Base-by-base conservation (phyloP, 2,797 vertebrate genomes). In the Leptoclinus maculatus region DNA sequence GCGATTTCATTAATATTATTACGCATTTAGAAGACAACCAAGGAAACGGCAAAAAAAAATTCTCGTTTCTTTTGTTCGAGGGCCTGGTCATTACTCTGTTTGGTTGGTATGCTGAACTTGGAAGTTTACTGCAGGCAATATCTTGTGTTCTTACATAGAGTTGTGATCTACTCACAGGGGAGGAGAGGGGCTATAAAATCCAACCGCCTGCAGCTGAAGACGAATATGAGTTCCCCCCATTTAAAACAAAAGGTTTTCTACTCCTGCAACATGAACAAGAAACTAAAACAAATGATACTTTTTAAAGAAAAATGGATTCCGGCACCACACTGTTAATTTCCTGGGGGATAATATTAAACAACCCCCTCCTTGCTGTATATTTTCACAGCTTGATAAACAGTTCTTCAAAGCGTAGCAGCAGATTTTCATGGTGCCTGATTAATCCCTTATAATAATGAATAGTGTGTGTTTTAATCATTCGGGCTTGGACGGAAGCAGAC, bases 1-100 rank as follows among this genome's bases (percentile, higher is more conserved):
- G 88, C 17, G 29, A 59, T 89, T 86, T 81, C 69, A 89, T 87
- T 91, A 85, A 80, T 83, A 86, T 84, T 76, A 83, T 85, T 82
- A 79, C 69, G 76, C 74, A 66, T 83, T 82, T 78, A 66, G 74
- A 86, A 86, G 80, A 80, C 72, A 83, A 76, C 74, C 71, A 79
- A 43, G 75, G 78, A 79, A 86, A 92, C 49, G 59, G 68, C 75
- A 80, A 83, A 75, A 78, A 79, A 16, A 64, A 65, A 0, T 11
- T 36, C 56, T 41, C 39, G 66, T 73, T 80, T 60, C 32, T 66
- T 75, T 59, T 66, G 56, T 88, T 82, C 4, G 16, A 63, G 62
- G 63, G 64, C 53, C 81, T 80, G 76, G 82, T 88, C 79, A 65
- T 88, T 83, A 83, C 65, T 83, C 76, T 49, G 62, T 75, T 85